Evolutionary conservation across 2,888 invertebrate species (phyloP), one percentile per base, ranked within the genome.

Genomic region (Hypena proboscidalis): DNA sequence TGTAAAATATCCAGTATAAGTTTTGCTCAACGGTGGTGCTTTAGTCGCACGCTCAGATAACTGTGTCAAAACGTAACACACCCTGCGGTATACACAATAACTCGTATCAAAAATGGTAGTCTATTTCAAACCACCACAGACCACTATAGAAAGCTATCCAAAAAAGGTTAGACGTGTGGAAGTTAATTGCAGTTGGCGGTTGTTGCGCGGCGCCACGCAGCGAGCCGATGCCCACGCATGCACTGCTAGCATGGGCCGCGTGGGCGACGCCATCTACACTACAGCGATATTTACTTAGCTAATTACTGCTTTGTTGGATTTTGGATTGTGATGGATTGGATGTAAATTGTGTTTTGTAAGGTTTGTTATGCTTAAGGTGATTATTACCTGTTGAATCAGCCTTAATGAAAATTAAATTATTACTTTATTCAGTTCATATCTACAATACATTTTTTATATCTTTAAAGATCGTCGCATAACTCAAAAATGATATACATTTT

Each of bases 131-230:
- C 21, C 10, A 20, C 26, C 11, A 26, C 13, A 13, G 7, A 25
- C 20, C 20, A 39, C 38, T 31, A 58, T 45, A 42, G 48, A 51
- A 42, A 55, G 45, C 27, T 26, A 22, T 34, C 62, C 59, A 31
- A 58, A 62, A 55, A 61, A 44, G 59, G 61, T 37, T 20, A 46
- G 49, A 42, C 26, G 45, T 37, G 35, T 40, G 21, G 34, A 43
- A 53, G 47, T 62, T 62, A 62, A 53, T 62, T 59, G 63, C 31
- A 35, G 38, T 41, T 20, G 40, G 21, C 22, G 10, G 32, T 10
- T 20, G 17, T n/a, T 7, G 13, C 20, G 20, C 11, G 4, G 15
- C 21, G 21, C 21, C 6, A 9, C 4, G 29, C 22, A n/a, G 20
- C 20, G 17, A 27, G 43, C 58, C 62, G 51, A 58, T 59, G 52